Evolutionary conservation across 2,888 invertebrate species (phyloP).

Genomic region (Melolontha melolontha): DNA sequence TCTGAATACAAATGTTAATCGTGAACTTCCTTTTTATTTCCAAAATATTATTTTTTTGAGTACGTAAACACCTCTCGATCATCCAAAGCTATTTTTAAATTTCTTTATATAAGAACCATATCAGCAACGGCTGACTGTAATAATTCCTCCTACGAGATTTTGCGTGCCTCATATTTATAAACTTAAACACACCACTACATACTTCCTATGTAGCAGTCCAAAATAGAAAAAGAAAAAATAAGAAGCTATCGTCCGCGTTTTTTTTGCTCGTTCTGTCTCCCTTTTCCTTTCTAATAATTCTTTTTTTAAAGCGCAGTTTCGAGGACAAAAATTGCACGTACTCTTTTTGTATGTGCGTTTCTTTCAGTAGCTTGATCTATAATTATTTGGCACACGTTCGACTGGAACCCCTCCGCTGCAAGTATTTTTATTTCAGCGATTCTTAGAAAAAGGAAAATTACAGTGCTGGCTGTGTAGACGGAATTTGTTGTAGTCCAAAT

Average conservation of each 20-base stretch:
- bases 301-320: constrained; percentile 35
- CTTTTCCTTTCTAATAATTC: constrained; percentile 1
- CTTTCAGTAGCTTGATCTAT: constrained; percentile 12
- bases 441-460: constrained; percentile 23
- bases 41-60: constrained; percentile 6
- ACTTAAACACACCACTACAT: constrained; percentile 9
- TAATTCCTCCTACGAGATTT: constrained; percentile 23
- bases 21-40: not conserved
- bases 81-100: constrained; percentile 8
- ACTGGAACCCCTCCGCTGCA: constrained; percentile 16
- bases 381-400: constrained; percentile 31
- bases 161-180: constrained; percentile 27
- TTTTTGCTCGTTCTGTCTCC: not conserved
- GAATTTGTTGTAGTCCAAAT: constrained; percentile 12
- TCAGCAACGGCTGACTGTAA: constrained; percentile 1
- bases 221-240: constrained; percentile 27
- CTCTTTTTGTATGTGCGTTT: constrained; percentile 2
- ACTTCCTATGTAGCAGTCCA: constrained; percentile 34
- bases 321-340: constrained; percentile 28
- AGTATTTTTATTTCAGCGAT: constrained; percentile 33
- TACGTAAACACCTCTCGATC: not conserved
- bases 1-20: not conserved
- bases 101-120: constrained; percentile 12
- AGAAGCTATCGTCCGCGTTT: not conserved
- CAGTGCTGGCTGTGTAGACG: not conserved